Percentiles rank a stretch among this genome's conserved stretches.
These are phyloP conservation scores for Pterobdella sp. DNA, from an alignment of 2,888 invertebrate species.

Conservation along the genomic window DNA sequence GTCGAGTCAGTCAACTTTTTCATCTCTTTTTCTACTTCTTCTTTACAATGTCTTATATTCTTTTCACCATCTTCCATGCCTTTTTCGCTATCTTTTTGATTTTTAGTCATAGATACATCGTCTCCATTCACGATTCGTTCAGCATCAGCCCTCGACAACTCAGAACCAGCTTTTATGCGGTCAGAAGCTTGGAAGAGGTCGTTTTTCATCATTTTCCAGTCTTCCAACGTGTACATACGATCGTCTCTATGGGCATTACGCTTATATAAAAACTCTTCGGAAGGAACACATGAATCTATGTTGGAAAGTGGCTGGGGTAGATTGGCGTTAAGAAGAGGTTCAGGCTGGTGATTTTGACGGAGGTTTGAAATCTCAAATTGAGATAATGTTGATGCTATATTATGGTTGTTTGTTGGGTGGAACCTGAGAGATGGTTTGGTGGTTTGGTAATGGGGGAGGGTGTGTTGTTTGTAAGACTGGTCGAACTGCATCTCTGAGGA, in stretches of 20 bases:
- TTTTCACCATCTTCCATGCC: conserved; percentile 1
- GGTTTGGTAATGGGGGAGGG: background rate
- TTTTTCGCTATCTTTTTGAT: background rate
- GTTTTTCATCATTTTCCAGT: background rate
- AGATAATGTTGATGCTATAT: background rate
- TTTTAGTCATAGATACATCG: background rate
- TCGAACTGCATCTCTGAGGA: conserved; percentile 41
- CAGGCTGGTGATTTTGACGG: background rate
- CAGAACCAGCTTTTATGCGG: background rate
- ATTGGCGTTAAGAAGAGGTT: background rate
- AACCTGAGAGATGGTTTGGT: too few species aligned
- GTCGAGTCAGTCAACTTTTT: background rate
- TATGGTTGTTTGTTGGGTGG: background rate
- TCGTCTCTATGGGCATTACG: background rate
- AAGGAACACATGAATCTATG: background rate
- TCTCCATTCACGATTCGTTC: background rate
- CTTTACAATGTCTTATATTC: background rate
- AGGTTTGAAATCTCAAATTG: background rate
- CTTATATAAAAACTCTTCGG: background rate
- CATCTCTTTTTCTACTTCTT: conserved; percentile 5
- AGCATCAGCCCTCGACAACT: background rate
- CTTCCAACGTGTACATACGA: background rate
- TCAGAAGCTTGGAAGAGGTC: conserved; percentile 7
- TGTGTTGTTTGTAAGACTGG: background rate
- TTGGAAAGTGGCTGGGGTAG: background rate